These are phyloP conservation scores for Siniperca chuatsi DNA, from an alignment of 2,113 vertebrate genomes.

Conservation along the genomic window DNA sequence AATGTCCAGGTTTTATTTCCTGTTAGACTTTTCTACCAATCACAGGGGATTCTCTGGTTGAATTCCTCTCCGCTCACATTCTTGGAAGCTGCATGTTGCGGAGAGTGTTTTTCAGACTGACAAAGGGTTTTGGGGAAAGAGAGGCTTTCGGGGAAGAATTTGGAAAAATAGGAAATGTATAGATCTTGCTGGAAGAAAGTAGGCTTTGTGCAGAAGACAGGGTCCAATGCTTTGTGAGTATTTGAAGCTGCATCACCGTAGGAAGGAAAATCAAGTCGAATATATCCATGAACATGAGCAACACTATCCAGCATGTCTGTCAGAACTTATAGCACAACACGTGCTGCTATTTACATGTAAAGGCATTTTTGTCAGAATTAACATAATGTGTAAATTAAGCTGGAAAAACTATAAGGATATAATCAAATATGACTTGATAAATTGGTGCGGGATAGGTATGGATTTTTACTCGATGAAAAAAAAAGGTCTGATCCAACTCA, in stretches of 20 bases:
- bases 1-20: slow-evolving; percentile 75
- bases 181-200: slow-evolving; percentile 60
- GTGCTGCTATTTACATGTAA: slow-evolving; percentile 28
- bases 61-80: slow-evolving; percentile 60
- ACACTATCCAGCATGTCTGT: slow-evolving; percentile 27
- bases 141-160: slow-evolving; percentile 39
- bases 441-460: slow-evolving; percentile 49
- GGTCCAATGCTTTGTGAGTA: slow-evolving; percentile 23
- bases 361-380: slow-evolving; percentile 9
- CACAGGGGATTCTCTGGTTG: slow-evolving; percentile 52
- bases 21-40: slow-evolving; percentile 48
- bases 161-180: slow-evolving; percentile 54
- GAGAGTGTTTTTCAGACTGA: slow-evolving; percentile 31
- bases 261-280: slow-evolving; percentile 1
- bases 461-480: slow-evolving; percentile 62
- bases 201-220: slow-evolving; percentile 55
- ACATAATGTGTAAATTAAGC: slow-evolving; percentile 45
- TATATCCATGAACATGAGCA: slow-evolving; percentile 17
- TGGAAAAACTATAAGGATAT: slow-evolving; percentile 7
- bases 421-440: slow-evolving; percentile 71
- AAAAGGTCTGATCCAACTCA: slow-evolving; percentile 47
- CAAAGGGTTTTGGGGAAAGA: slow-evolving; percentile 16
- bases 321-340: slow-evolving; percentile 21
- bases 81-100: slow-evolving; percentile 38
- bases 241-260: slow-evolving; percentile 26